Conservation (phyloP, 1,140 invertebrate genomes). For the Lasaia peninsularis region DNA sequence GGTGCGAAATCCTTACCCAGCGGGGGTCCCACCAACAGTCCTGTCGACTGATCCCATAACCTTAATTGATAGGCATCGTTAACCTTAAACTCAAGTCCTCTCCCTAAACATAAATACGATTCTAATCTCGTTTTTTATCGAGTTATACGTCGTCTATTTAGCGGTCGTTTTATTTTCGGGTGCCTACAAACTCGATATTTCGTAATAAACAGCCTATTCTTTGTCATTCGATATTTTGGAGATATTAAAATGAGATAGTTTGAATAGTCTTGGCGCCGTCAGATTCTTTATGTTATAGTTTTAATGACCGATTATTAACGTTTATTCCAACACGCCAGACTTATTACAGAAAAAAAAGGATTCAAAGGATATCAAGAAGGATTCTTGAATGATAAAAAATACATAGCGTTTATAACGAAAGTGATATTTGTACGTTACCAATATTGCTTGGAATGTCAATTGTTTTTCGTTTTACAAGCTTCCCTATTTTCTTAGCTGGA, state of each 20-base stretch:
- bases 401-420: background rate
- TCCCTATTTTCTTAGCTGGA: too few relatives aligned
- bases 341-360: background rate
- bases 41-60: slow-evolving; percentile 66
- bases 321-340: background rate
- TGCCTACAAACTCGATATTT: slow-evolving; percentile 57
- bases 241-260: slow-evolving; percentile 54
- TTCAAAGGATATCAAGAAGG: background rate
- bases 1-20: slow-evolving; percentile 70
- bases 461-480: too few relatives aligned
- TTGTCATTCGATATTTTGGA: slow-evolving; percentile 71
- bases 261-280: slow-evolving; percentile 54
- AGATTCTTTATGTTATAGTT: slow-evolving; percentile 52
- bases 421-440: too few relatives aligned
- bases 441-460: too few relatives aligned
- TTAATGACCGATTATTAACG: slow-evolving; percentile 45
- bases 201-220: slow-evolving; percentile 72
- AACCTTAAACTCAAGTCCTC: slow-evolving; percentile 65
- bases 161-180: slow-evolving; percentile 72
- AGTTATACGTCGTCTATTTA: slow-evolving; percentile 54
- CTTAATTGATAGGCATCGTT: slow-evolving; percentile 77
- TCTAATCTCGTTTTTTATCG: slow-evolving; percentile 64
- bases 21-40: slow-evolving; percentile 52
- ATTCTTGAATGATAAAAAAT: background rate
- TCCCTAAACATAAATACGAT: slow-evolving; percentile 73